Conservation (phyloP, 1,140 invertebrate species). For the Matsumurasca onukii region DNA sequence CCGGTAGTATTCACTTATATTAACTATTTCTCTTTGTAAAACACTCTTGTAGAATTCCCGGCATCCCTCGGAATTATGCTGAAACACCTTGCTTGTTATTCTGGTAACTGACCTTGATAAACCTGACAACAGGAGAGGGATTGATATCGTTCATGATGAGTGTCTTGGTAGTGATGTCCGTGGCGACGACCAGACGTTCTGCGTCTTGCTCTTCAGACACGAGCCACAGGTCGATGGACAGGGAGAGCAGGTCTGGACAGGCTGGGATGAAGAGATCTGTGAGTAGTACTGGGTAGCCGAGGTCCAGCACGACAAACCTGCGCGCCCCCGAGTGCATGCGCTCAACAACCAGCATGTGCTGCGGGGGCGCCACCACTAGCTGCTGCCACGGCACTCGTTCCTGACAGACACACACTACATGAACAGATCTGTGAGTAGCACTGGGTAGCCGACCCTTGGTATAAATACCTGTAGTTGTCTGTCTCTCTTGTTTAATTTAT, state of each 20-base stretch:
- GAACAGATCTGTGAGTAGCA: no score
- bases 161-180: constrained; percentile 80
- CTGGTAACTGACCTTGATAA: constrained; percentile 90
- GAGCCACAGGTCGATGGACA: constrained; percentile 89
- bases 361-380: constrained; percentile 70
- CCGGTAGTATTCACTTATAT: no score
- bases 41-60: no score
- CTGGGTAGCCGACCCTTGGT: not conserved
- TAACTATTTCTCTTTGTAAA: no score
- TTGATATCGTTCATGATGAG: constrained; percentile 85
- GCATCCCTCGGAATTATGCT: no score
- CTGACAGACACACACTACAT: not conserved
- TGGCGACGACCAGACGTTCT: constrained; percentile 78
- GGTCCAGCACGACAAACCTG: constrained; percentile 87
- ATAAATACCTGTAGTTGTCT: not conserved
- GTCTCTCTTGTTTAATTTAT: not conserved
- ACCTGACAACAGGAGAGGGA: constrained; percentile 84
- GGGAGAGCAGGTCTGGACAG: constrained; percentile 80
- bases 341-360: constrained; percentile 87
- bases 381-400: constrained; percentile 67
- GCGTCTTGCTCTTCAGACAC: constrained; percentile 80
- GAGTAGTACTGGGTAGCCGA: constrained; percentile 79
- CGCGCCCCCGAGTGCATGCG: constrained; percentile 87
- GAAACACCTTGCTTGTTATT: no score
- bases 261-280: constrained; percentile 88